Conservation (phyloP, 2,888 invertebrate species). For the Phyllotreta striolata region DNA sequence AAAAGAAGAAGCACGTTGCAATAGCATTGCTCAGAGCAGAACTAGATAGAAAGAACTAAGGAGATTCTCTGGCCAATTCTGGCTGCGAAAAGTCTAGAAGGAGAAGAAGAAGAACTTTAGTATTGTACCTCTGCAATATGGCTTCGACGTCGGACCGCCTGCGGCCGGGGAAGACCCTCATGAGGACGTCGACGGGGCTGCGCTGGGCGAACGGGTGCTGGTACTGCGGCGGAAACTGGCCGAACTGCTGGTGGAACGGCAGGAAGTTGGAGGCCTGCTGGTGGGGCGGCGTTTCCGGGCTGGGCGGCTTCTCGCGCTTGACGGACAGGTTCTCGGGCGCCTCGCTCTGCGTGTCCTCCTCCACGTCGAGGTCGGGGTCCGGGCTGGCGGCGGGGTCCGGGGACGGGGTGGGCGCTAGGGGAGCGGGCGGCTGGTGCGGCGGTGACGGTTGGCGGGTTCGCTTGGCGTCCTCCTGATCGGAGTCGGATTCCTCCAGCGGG, state of each 20-base stretch:
- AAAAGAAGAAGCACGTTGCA: too few relatives aligned
- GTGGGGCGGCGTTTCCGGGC: conserved; percentile 60
- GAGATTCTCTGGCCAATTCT: too few relatives aligned
- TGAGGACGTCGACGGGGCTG: conserved; percentile 86
- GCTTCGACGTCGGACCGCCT: conserved; percentile 87
- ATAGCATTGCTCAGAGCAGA: too few relatives aligned
- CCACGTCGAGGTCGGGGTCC: conserved; percentile 64
- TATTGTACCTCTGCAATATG: conserved; percentile 71
- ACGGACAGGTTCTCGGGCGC: conserved; percentile 84
- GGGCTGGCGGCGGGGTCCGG: conserved; percentile 52
- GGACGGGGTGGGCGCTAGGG: conserved; percentile 61
- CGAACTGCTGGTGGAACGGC: conserved; percentile 62
- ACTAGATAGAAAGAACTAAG: too few relatives aligned
- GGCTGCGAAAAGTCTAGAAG: too few relatives aligned
- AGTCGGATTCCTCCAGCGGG: conserved; percentile 63
- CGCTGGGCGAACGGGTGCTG: conserved; percentile 63
- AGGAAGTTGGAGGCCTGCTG: conserved; percentile 58
- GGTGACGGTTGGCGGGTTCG: conserved; percentile 58
- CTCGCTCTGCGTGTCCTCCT: conserved; percentile 64
- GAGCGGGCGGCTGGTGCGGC: conserved; percentile 42
- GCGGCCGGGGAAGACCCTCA: conserved; percentile 88
- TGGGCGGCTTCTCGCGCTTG: conserved; percentile 66
- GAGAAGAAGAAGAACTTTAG: too few relatives aligned
- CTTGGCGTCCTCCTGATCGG: conserved; percentile 58
- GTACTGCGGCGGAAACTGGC: conserved; percentile 62